A percentile compares a stretch with the other conserved stretches of the same genome.
These are phyloP conservation scores for Pyrrhia umbra DNA, from an alignment of 2,888 invertebrate species.

Conservation along the genomic window DNA sequence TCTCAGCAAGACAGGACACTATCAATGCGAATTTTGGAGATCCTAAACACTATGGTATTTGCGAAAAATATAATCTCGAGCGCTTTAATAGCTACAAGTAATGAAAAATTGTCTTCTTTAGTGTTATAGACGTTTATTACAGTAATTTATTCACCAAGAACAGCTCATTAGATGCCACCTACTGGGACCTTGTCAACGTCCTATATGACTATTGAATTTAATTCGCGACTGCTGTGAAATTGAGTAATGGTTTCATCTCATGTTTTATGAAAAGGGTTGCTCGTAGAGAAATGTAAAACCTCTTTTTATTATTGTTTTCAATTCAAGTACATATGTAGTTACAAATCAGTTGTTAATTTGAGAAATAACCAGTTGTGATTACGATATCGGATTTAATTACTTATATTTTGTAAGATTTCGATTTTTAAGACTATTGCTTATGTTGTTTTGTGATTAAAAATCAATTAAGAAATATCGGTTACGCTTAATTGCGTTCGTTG, in stretches of 20 bases:
- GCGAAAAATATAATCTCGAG: no score
- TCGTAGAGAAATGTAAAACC: no score
- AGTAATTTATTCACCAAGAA: slow-evolving; percentile 41
- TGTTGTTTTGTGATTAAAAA: background rate
- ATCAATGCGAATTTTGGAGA: background rate
- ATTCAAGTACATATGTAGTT: background rate
- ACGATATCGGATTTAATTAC: slow-evolving; percentile 5
- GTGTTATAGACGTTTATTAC: slow-evolving; percentile 2
- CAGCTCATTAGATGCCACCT: slow-evolving; percentile 39
- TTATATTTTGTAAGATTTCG: background rate
- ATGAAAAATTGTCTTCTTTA: background rate
- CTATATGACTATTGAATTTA: slow-evolving; percentile 12
- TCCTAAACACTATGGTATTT: no score
- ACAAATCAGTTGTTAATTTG: background rate
- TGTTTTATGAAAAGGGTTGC: slow-evolving; percentile 20
- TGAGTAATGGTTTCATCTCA: slow-evolving; percentile 33
- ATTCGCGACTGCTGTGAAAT: slow-evolving; percentile 42
- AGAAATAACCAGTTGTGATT: background rate
- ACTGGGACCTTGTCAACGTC: slow-evolving; percentile 28
- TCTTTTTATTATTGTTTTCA: slow-evolving; percentile 16
- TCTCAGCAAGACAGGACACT: no score
- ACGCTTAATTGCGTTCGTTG: slow-evolving; percentile 9
- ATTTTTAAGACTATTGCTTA: background rate
- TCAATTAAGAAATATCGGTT: slow-evolving; percentile 10
- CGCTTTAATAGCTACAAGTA: background rate